Evolutionary conservation across 2,113 vertebrate species (phyloP).

Genomic region (Trachemys scripta): DNA sequence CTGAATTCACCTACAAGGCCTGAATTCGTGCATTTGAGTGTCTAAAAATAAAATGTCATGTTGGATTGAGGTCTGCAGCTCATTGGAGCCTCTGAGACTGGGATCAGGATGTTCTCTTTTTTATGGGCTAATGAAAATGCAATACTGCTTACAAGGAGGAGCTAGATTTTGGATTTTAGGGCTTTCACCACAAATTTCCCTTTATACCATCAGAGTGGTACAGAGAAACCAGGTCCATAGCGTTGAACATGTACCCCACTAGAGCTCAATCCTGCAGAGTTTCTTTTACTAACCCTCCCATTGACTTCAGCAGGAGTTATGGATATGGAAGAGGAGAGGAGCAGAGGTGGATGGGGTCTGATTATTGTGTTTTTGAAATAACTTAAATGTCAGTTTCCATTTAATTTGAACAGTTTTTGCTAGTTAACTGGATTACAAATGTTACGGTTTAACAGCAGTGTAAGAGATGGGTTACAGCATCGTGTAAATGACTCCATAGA

Average conservation of each 20-base stretch:
- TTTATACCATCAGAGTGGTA: neutral
- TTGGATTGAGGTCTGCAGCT: neutral
- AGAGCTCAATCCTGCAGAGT: neutral
- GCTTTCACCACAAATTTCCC: neutral
- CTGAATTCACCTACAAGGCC: neutral
- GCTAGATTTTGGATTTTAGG: neutral
- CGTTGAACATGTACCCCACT: accelerated
- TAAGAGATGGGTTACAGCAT: neutral
- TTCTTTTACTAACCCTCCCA: neutral
- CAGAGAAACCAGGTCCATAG: neutral
- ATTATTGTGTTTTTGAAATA: neutral
- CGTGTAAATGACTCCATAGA: neutral
- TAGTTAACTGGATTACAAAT: neutral
- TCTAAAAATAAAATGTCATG: neutral
- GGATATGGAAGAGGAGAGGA: neutral
- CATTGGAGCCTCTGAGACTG: neutral
- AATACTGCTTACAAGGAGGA: neutral
- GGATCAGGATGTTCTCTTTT: neutral
- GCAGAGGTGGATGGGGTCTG: neutral
- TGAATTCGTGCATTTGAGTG: neutral
- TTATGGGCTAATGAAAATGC: neutral
- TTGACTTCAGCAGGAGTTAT: neutral
- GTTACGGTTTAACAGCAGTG: neutral
- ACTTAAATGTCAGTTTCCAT: neutral
- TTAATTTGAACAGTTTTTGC: neutral